Conservation (phyloP, 2,888 invertebrate species). For the Lacanobia wlatinum region DNA sequence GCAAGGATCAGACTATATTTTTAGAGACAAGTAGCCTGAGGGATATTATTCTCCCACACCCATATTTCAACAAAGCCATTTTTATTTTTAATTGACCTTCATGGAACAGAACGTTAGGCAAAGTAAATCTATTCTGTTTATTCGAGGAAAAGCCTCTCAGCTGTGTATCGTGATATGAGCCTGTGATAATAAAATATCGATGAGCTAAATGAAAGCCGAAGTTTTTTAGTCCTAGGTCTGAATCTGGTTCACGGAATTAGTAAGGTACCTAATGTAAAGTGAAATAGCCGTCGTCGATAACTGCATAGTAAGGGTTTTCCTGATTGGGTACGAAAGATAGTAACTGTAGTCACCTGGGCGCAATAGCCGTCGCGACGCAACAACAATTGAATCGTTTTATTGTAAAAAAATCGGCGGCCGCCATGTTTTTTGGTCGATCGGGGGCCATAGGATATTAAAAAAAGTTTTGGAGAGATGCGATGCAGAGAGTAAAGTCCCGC, state of each 20-base stretch:
- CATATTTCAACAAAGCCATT: neutral
- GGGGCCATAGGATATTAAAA: too few relatives aligned
- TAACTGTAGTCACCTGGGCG: too few relatives aligned
- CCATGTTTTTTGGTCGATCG: too few relatives aligned
- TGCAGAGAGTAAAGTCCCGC: too few relatives aligned
- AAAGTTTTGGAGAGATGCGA: too few relatives aligned
- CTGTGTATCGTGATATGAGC: neutral
- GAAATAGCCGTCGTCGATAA: neutral
- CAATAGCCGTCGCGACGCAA: too few relatives aligned
- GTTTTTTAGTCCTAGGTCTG: neutral
- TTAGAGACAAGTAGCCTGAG: too few relatives aligned
- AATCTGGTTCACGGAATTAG: neutral
- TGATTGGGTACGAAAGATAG: neutral
- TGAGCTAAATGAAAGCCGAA: neutral
- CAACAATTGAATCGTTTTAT: too few relatives aligned
- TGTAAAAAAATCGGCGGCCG: too few relatives aligned
- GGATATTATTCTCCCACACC: too few relatives aligned
- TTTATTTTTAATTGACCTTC: neutral
- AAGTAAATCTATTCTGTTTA: neutral
- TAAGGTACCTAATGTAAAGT: neutral
- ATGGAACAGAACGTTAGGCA: neutral
- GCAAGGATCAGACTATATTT: too few relatives aligned
- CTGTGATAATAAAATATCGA: slow-evolving; percentile 10
- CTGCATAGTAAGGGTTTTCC: neutral
- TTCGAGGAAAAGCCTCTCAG: slow-evolving; percentile 6